Base-by-base conservation (phyloP, 1,140 invertebrate genomes). In the Drosophila pectinifera region DNA sequence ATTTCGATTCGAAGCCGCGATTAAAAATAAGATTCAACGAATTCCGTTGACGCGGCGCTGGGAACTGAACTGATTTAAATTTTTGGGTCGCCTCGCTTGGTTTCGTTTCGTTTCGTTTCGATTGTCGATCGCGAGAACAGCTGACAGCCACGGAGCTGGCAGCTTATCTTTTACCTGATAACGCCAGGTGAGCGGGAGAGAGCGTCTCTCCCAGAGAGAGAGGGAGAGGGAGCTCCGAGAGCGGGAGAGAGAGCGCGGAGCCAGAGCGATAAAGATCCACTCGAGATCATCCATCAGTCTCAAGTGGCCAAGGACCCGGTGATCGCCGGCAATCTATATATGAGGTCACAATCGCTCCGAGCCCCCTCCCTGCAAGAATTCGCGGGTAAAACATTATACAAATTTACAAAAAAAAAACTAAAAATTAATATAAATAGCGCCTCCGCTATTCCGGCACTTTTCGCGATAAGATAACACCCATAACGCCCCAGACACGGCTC, bases 61-160 rank as follows among this genome's bases (percentile, higher is more conserved):
- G 75, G 46, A 84, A 84, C 49, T 53, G 49, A 53, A 53, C 80
- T 84, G 80, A 84, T 84, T 84, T 80, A 63, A 84, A 84, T 84
- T 83, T 78, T 54, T 61, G 14, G 36, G 59, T n/a, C n/a, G n/a
- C n/a, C n/a, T n/a, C n/a, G 24, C 39, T 58, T 42, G 54, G 55
- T 55, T 46, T 72, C 72, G 18, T 18, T 51, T 73, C 78, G 73
- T 53, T 70, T 70, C 18, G 67, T 48, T 36, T 68, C 51, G 58
- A 53, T 69, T 63, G 59, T 61, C 69, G 67, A 72, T 49, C 73
- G 53, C 43, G 31, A 43, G 53, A 54, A 42, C 78, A 78, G 74
- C 74, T 75, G 74, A 69, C 73, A 67, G 49, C 36, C 18, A 7
- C 20, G 31, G 65, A 39, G 62, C 43, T 16, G 48, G 58, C 65